phyloP scores from a whole-genome alignment of 2,888 invertebrate genomes.

The Conistra vaccinii region DNA sequence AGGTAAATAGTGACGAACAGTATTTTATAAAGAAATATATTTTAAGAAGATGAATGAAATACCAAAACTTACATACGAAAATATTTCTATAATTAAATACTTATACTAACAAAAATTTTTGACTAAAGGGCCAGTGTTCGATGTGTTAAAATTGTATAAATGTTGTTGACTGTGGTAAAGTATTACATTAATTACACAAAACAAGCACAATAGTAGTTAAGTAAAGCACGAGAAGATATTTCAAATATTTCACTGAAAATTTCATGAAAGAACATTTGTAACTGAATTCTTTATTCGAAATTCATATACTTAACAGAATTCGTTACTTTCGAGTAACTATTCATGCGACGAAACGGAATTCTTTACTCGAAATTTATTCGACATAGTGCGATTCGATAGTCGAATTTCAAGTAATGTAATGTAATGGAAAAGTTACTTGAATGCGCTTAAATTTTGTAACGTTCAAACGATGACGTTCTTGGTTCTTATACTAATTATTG shows the following conservation, averaged over 20 bases:
- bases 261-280: conserved; percentile 1
- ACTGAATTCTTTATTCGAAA: background rate
- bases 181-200: conserved; percentile 74
- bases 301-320: conserved; percentile 2
- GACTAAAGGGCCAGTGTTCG: conserved; percentile 88
- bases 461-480: background rate
- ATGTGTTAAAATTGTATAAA: conserved; percentile 79
- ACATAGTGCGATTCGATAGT: background rate
- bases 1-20: conserved; percentile 71
- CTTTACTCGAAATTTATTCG: conserved; percentile 4
- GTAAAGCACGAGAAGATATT: conserved; percentile 64
- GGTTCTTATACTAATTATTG: conserved; percentile 13
- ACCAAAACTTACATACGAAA: conserved; percentile 78
- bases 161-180: conserved; percentile 64
- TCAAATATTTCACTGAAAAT: conserved; percentile 56
- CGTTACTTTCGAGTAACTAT: conserved; percentile 4
- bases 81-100: conserved; percentile 83
- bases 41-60: conserved; percentile 71
- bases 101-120: conserved; percentile 87
- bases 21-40: conserved; percentile 67
- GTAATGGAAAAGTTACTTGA: conserved; percentile 7
- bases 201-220: conserved; percentile 74
- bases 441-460: conserved; percentile 1
- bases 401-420: conserved; percentile 12
- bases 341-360: background rate